Base-by-base conservation (phyloP, 1,140 invertebrate genomes). In the Calycopis cecrops region DNA sequence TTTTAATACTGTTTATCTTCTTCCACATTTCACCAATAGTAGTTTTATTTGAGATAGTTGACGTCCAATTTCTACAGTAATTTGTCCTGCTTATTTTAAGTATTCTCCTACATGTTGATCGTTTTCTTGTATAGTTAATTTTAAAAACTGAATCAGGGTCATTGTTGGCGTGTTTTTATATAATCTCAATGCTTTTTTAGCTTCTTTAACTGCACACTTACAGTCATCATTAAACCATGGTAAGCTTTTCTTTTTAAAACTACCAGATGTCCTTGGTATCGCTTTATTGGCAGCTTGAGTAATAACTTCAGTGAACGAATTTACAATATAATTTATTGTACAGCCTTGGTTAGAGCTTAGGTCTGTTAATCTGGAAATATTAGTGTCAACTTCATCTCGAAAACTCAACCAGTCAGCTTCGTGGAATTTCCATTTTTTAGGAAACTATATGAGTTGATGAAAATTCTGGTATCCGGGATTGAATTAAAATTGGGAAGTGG, bases 221-320 rank as follows among this genome's bases (percentile, higher is more conserved):
- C 76, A 80, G 21, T 75, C 59, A 35, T 63, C 42, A 35, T 73
- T 78, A 69, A 67, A 79, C 71, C 78, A 81, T 4, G 73, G 70
- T 10, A 66, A 54, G 52, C 53, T 62, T 34, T 67, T 64, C 57
- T 66, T 63, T 35, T 11, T 53, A 52, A 57, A 59, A 10, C 6
- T 51, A 14, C 57, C 63, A 17, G 55, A 53, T 12, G 60, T 59
- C 61, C 63, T 67, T 1, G 67, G 65, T 28, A 73, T 76, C 4
- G 62, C 35, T 54, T 63, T 44, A n/a, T 68, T 44, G 12, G 68
- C 72, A 18, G 72, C 64, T 38, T 56, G 48, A 10, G 61, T 16
- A 9, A 76, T 71, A 3, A 65, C 3, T 34, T 71, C 17, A 9
- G 50, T 71, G 8, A 71, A 61, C 38, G 66, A 56, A 14, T 61